Percentiles rank a stretch among this genome's conserved stretches.
phyloP scores from a whole-genome alignment of 2,797 vertebrate genomes.

The Tauraco hartlaubi region DNA sequence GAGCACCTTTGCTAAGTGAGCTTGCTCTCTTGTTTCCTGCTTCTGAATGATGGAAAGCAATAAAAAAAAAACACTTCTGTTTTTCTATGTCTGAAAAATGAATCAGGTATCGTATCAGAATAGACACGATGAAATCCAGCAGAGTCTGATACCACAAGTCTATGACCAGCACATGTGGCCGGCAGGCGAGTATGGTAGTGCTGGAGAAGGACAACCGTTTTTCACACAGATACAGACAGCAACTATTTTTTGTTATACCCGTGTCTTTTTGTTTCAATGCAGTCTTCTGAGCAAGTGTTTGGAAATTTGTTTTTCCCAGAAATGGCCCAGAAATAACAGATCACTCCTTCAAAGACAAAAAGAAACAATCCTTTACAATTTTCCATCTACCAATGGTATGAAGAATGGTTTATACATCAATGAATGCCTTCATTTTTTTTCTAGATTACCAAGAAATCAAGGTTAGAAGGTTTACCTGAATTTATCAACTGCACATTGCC shows the following conservation, averaged over 20 bases:
- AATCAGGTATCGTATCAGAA: background rate
- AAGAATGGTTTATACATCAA: background rate
- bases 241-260: background rate
- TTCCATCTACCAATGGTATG: background rate
- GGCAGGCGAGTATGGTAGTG: background rate
- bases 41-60: background rate
- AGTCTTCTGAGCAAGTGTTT: background rate
- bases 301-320: background rate
- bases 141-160: background rate
- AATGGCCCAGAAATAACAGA: background rate
- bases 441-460: background rate
- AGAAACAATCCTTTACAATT: background rate
- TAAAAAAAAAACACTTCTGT: background rate
- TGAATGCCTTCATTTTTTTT: too few species aligned
- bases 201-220: background rate
- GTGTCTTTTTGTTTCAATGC: background rate
- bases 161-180: background rate
- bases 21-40: background rate
- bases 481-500: background rate
- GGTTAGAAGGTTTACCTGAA: background rate
- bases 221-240: background rate
- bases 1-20: background rate
- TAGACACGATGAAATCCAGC: background rate
- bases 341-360: background rate
- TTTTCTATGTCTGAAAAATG: background rate